Evolutionary conservation across 2,113 vertebrate genomes (phyloP), one percentile per base, ranked within the genome.

Genomic region (Ochotona princeps): DNA sequence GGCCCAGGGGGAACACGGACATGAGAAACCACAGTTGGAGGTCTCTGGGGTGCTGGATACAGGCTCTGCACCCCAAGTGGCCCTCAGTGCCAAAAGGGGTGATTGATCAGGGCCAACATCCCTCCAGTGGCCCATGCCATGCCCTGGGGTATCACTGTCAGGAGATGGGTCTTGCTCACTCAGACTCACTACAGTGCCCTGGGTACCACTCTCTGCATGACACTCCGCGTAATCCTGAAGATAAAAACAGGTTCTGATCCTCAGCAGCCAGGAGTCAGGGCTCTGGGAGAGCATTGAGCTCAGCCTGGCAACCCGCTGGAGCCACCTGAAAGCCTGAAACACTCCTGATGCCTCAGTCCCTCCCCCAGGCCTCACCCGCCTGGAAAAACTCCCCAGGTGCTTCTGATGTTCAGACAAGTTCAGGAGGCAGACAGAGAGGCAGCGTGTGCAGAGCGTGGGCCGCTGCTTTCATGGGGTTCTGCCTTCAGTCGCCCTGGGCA

Each of bases 1-100:
- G 83, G 38, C 91, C 76, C 67, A 6, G 28, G 80, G 85, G 69
- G 69, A 94, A 72, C 76, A 49, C 44, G 86, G 86, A 79, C 26
- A 8, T 80, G 89, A 95, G 89, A 89, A 87, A 57, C 61, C 54
- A 69, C 4, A 47, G 90, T 61, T 2, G 0, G 83, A 76, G 84
- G 91, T 81, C 81, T 78, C 65, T 26, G 5, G 80, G 83, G 76
- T 54, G 87, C 76, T 67, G 73, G 63, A 20, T 67, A 49, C 14
- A 57, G 63, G 25, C 76, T 80, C 91, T 70, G 69, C 9, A 63
- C 35, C n/a, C 47, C 4, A 15, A 14, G 60, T 4, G 4, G 80
- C 8, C 6, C 15, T 15, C 20, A 0, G 13, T n/a, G 49, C 12
- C 9, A 28, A 73, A 73, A 67, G 47, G 7, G 20, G 63, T 47